Evolutionary conservation across 2,113 vertebrate genomes (phyloP).

Genomic region (Ranitomeya variabilis): DNA sequence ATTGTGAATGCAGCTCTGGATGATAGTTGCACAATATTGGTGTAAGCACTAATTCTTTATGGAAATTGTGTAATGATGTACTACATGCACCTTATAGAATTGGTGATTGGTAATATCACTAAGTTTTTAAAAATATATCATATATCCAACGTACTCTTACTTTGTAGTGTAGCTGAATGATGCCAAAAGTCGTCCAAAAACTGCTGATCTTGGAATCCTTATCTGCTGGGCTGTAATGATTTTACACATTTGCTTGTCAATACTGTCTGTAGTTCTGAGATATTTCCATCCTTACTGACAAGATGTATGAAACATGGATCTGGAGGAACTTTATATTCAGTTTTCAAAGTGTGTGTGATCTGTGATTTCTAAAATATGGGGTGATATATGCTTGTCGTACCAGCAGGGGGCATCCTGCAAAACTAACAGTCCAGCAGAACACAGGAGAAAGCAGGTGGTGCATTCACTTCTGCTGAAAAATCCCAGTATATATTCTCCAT

Average conservation of each 20-base stretch:
- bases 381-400: background rate
- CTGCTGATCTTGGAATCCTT: too few relatives aligned
- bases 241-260: background rate
- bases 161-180: too few relatives aligned
- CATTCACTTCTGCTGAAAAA: background rate
- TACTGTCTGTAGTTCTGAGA: background rate
- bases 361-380: background rate
- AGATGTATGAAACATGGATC: background rate
- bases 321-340: background rate
- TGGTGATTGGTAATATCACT: too few relatives aligned
- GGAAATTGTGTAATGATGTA: too few relatives aligned
- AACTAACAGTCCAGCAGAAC: background rate
- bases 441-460: background rate
- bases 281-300: background rate
- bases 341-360: background rate
- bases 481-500: background rate
- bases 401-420: background rate
- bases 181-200: too few relatives aligned
- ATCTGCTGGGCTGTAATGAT: background rate
- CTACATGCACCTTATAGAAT: too few relatives aligned
- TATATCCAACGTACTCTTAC: too few relatives aligned
- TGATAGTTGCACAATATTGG: too few relatives aligned
- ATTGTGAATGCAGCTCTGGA: too few relatives aligned
- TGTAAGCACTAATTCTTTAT: too few relatives aligned
- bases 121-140: too few relatives aligned